Evolutionary conservation across 2,113 vertebrate genomes (phyloP), one percentile per base, ranked within the genome.

Genomic region (Dipodomys stephensi): DNA sequence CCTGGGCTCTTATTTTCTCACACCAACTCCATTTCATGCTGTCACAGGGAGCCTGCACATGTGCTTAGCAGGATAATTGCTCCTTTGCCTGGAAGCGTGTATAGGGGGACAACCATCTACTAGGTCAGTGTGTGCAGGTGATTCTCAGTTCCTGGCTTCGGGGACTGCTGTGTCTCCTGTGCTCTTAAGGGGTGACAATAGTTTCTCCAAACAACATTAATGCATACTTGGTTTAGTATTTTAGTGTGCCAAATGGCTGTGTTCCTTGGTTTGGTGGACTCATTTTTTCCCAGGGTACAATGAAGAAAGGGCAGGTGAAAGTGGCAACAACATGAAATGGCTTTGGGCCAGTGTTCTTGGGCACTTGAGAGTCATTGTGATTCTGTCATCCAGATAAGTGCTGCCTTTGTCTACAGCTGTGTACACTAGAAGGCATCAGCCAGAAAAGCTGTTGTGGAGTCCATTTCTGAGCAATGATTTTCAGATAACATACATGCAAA

Each of bases 401-500:
- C 46, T 83, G 15, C 19, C 65, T 91, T 62, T 93, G 0, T 76
- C 44, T 81, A 4, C 25, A 80, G 39, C 71, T 80, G n/a, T 67
- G 46, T 68, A 22, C 9, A 71, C 71, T 35, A 64, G 53, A 92
- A 44, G 73, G 49, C 68, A 88, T 57, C n/a, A 44, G 65, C 83
- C 60, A 90, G 79, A 62, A 35, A 46, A 76, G n/a, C 57, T 35
- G 88, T 12, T 90, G 16, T 90, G 80, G 77, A 32, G 30, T 92
- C 82, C 69, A 65, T 88, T 78, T 79, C 76, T 60, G 15, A 89
- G 44, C 44, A 87, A 64, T 88, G 28, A 73, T 87, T 90, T 92
- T 69, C 53, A 71, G 90, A 28, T 83, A 44, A 84, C 13, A 0
- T 62, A 9, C 83, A 53, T 85, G 73, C 95, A 86, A 65, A 82